Base-by-base conservation (phyloP, 2,797 vertebrate species). In the Scyliorhinus canicula region DNA sequence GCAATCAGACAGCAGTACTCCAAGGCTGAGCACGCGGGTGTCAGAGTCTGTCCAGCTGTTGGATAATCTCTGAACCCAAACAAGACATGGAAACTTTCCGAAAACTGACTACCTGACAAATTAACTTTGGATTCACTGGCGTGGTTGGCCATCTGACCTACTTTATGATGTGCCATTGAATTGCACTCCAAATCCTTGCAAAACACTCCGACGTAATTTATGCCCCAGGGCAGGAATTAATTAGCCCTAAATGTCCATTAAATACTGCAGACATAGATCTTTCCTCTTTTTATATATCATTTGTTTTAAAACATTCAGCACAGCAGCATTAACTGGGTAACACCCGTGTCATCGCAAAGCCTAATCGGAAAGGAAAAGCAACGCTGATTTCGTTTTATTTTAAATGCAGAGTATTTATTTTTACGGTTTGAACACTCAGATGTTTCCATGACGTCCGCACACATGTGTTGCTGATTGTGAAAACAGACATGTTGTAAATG, bases 401-500 rank as follows among this genome's bases (percentile, higher is more conserved):
- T 5, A 60, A 60, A 40, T 0, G 57, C 19, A n/a, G 86, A 90
- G 60, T 90, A 90, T 93, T 93, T 93, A 69, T 71, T 93, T 71
- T 93, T 93, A 35, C 65, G 19, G 55, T 93, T 71, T 93, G 63
- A 67, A 47, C 93, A 50, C 93, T 93, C 65, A n/a, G 50, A 14
- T 93, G 63, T 93, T 93, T 93, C 93, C 93, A 93, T 93, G 93
- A 93, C 93, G 93, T 93, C 1, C 65, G 3, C 40, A 31, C 93
- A 93, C 93, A 93, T 93, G 44, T 93, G 93, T 93, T 93, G 93
- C 93, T 93, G 93, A 93, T 93, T 93, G 93, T 71, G 26, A 26
- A 93, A 93, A 69, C 93, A 93, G 63, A 11, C 90, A 50, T 71
- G 93, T 69, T 69, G 65, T 93, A 93, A 93, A 93, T 71, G 26